Evolutionary conservation across 1,140 invertebrate genomes (phyloP).

Genomic region (Laupala kohalensis): DNA sequence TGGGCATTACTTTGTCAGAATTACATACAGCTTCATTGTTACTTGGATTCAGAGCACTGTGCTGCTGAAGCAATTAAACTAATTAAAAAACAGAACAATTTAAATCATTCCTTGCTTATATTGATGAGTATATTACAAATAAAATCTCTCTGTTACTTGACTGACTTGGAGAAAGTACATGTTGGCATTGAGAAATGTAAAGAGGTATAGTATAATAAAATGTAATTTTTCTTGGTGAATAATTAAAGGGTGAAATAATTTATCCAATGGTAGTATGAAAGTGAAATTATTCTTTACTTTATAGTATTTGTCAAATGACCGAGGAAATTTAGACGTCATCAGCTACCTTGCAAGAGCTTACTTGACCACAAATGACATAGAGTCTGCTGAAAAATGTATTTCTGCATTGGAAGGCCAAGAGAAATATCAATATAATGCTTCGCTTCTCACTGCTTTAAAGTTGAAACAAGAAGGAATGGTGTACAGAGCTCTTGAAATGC

Average conservation of each 20-base stretch:
- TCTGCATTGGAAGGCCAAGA: not conserved
- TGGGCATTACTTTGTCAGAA: slow-evolving; percentile 35
- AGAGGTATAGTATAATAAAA: slow-evolving; percentile 24
- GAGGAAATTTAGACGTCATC: slow-evolving; percentile 15
- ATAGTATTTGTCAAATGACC: slow-evolving; percentile 22
- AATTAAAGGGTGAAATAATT: no score
- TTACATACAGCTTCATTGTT: slow-evolving; percentile 40
- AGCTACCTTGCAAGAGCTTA: slow-evolving; percentile 24
- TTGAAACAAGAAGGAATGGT: slow-evolving; percentile 34
- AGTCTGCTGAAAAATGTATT: slow-evolving; percentile 1
- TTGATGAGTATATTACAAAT: slow-evolving; percentile 23
- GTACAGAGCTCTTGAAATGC: slow-evolving; percentile 35
- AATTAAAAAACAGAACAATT: slow-evolving; percentile 17
- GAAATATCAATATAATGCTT: slow-evolving; percentile 18
- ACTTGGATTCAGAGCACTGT: slow-evolving; percentile 38
- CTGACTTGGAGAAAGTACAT: slow-evolving; percentile 3
- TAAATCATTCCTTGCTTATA: slow-evolving; percentile 19
- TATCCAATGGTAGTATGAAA: no score
- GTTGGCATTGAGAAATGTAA: slow-evolving; percentile 23
- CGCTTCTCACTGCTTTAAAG: slow-evolving; percentile 23
- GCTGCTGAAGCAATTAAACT: slow-evolving; percentile 29
- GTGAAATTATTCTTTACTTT: not conserved
- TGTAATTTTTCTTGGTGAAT: no score
- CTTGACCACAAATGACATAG: slow-evolving; percentile 20
- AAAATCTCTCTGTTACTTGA: slow-evolving; percentile 24